These are phyloP conservation scores for Chrysolina americana DNA, from an alignment of 2,888 invertebrate species.

Conservation along the genomic window DNA sequence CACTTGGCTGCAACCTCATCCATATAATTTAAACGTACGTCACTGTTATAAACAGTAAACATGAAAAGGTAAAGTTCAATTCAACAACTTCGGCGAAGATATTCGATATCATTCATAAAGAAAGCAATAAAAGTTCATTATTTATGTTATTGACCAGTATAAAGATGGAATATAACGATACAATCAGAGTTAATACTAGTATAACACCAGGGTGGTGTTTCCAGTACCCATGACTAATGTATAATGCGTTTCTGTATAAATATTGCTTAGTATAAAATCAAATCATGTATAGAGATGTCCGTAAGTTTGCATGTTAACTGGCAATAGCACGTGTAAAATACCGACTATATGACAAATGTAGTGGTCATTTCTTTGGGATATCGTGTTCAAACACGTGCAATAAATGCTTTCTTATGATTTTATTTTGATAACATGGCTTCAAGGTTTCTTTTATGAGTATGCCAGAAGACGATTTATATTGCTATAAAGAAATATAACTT, in stretches of 20 bases:
- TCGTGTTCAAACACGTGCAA: conserved; percentile 57
- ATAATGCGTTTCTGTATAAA: conserved; percentile 56
- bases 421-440: conserved; percentile 48
- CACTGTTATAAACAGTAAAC: conserved; percentile 17
- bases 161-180: conserved; percentile 46
- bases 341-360: conserved; percentile 63
- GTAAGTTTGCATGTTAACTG: conserved; percentile 63
- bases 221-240: conserved; percentile 52
- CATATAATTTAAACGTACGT: not conserved
- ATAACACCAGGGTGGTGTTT: conserved; percentile 53
- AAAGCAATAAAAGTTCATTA: conserved; percentile 20
- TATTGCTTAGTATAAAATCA: conserved; percentile 61
- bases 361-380: conserved; percentile 58
- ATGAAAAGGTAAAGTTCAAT: conserved; percentile 11
- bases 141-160: conserved; percentile 45
- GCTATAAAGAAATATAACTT: conserved; percentile 18
- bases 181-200: conserved; percentile 48
- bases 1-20: not conserved
- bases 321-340: conserved; percentile 64
- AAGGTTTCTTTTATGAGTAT: conserved; percentile 38
- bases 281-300: conserved; percentile 60
- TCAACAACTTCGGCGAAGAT: conserved; percentile 21
- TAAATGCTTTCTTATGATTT: conserved; percentile 51
- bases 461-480: conserved; percentile 18
- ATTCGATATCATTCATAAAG: conserved; percentile 23